Base-by-base conservation (phyloP, 2,113 vertebrate genomes). In the Chloropsis cyanopogon region DNA sequence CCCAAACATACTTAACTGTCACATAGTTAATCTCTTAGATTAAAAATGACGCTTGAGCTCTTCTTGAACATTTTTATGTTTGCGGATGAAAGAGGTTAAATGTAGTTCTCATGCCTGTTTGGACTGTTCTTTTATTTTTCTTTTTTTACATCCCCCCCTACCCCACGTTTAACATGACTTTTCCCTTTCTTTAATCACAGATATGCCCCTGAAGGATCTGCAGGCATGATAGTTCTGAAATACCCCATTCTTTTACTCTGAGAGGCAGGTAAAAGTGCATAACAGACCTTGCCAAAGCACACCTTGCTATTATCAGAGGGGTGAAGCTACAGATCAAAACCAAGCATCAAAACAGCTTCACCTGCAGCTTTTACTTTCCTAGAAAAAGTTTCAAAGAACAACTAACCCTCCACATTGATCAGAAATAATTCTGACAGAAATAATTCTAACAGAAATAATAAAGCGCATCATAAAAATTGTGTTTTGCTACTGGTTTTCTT, bases 1-100 rank as follows among this genome's bases (percentile, higher is more conserved):
- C 96, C 91, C 84, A 93, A 93, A 93, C 89, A 94, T 90, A 94
- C 83, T 95, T 96, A 88, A 94, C 57, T 95, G 96, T 94, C 68
- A 95, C 61, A 66, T 1, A 97, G 81, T 71, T 97, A 91, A 94
- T 77, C 96, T 96, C 85, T 92, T 82, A 69, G 90, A 73, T 95
- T 90, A 93, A 96, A 97, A 95, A 79, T 93, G 31, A 39, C 80
- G 91, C 82, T 87, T 44, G 47, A 96, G 78, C 72, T 91, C 81
- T 94, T 95, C 75, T 95, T 69, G 69, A 95, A 90, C 44, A 78
- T 96, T 96, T 93, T 52, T 90, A 60, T 68, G 63, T 86, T 95
- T 87, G 79, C 75, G 52, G 70, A 76, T 83, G 78, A 86, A 93
- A 93, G 68, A 94, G 54, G 56, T 88, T 96, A 83, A 95, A 95